Percentiles rank a stretch among this genome's conserved stretches.
phyloP scores from a whole-genome alignment of 2,113 vertebrate species.

The Paralichthys olivaceus region DNA sequence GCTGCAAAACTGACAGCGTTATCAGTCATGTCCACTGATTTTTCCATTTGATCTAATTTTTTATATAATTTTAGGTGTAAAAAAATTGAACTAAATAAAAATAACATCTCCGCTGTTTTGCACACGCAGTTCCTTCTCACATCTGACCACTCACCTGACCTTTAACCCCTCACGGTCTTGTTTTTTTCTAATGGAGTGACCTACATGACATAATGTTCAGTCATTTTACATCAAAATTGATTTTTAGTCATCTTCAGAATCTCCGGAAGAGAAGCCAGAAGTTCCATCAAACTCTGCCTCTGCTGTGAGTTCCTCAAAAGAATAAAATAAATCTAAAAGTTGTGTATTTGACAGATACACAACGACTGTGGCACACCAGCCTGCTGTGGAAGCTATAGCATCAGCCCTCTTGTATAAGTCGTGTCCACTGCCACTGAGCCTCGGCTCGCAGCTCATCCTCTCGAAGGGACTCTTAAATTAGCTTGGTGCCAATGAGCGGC shows the following conservation, averaged over 20 bases:
- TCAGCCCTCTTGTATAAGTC: slow-evolving; percentile 5
- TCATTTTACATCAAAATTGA: background rate
- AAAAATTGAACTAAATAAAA: background rate
- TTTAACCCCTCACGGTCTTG: background rate
- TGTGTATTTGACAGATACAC: slow-evolving; percentile 2
- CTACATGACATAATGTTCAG: background rate
- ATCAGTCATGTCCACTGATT: background rate
- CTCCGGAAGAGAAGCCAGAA: background rate
- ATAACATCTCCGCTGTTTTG: no score
- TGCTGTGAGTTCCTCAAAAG: no score
- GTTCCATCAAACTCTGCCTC: background rate
- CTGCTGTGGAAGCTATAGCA: background rate
- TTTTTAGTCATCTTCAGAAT: background rate
- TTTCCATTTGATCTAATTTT: background rate
- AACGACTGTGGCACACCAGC: background rate
- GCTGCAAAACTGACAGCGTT: no score
- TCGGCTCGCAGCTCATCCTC: slow-evolving; percentile 26
- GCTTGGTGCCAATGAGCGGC: slow-evolving; percentile 58
- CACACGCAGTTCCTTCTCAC: background rate
- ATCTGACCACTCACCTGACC: background rate
- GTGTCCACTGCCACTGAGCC: slow-evolving; percentile 18
- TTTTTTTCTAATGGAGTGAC: background rate
- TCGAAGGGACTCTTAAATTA: slow-evolving; percentile 58
- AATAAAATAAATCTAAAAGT: background rate
- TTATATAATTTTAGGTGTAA: background rate